Percentiles rank a stretch among this genome's conserved stretches.
Conservation (phyloP, 2,797 vertebrate genomes). For the Acrocephalus scirpaceus region DNA sequence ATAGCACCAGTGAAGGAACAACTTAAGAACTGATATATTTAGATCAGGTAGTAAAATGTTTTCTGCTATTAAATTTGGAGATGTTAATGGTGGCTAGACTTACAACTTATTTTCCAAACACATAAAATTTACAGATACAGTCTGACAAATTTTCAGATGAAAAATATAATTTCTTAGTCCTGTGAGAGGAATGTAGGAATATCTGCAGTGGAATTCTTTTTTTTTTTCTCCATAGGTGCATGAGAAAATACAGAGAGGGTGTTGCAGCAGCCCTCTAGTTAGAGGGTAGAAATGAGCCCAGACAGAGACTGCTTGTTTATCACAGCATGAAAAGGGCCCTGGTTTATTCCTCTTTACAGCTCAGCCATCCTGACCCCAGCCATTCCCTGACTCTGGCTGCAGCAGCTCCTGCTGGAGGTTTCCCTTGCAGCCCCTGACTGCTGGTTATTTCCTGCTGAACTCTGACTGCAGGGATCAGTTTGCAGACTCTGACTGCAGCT, state of each 20-base stretch:
- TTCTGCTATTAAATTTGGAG: background rate
- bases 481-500: too few relatives aligned
- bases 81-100: background rate
- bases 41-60: background rate
- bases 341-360: too few relatives aligned
- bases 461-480: too few relatives aligned
- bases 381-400: too few relatives aligned
- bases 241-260: background rate
- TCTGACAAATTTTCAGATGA: background rate
- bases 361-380: too few relatives aligned
- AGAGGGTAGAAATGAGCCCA: too few relatives aligned
- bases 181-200: background rate
- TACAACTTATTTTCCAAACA: background rate
- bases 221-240: background rate
- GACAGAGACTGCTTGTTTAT: too few relatives aligned
- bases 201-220: background rate
- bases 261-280: too few relatives aligned
- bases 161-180: background rate
- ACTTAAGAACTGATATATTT: background rate
- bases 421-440: too few relatives aligned
- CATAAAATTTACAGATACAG: background rate
- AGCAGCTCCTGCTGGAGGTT: too few relatives aligned
- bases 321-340: too few relatives aligned
- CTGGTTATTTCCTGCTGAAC: too few relatives aligned
- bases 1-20: background rate